Conservation (phyloP, 35 echinoderm and acorn worm species). For the Holothuria glaberrima region DNA sequence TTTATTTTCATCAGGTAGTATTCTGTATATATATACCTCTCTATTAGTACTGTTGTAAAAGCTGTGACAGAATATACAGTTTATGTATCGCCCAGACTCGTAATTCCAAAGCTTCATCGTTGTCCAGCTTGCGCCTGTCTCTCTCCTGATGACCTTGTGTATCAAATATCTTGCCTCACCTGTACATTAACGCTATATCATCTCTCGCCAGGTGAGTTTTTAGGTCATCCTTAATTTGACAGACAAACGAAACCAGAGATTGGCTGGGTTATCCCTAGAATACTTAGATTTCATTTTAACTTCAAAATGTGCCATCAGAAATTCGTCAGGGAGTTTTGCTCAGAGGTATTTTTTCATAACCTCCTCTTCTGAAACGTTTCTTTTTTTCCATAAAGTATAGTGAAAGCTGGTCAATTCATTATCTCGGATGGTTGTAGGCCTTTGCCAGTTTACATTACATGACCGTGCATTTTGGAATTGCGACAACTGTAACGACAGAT, state of each 20-base stretch:
- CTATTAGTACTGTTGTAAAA: no score
- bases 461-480: background rate
- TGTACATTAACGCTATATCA: background rate
- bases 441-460: background rate
- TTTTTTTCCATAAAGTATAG: background rate
- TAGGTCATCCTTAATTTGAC: constrained; percentile 43
- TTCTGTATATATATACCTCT: no score
- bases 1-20: no score
- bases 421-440: background rate
- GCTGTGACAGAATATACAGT: no score
- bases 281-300: constrained; percentile 27
- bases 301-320: constrained; percentile 30
- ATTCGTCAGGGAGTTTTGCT: constrained; percentile 3
- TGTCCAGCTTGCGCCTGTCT: no score
- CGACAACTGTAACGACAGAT: no score
- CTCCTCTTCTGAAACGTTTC: constrained; percentile 1
- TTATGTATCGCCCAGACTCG: no score
- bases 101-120: no score
- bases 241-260: constrained; percentile 42
- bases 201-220: constrained; percentile 21
- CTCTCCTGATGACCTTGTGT: background rate
- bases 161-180: constrained; percentile 4
- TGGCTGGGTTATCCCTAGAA: background rate
- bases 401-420: background rate
- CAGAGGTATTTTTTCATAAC: constrained; percentile 9